Percentiles rank a stretch among this genome's conserved stretches.
Conservation (phyloP, 2,888 invertebrate species). For the Netelia inedita region DNA sequence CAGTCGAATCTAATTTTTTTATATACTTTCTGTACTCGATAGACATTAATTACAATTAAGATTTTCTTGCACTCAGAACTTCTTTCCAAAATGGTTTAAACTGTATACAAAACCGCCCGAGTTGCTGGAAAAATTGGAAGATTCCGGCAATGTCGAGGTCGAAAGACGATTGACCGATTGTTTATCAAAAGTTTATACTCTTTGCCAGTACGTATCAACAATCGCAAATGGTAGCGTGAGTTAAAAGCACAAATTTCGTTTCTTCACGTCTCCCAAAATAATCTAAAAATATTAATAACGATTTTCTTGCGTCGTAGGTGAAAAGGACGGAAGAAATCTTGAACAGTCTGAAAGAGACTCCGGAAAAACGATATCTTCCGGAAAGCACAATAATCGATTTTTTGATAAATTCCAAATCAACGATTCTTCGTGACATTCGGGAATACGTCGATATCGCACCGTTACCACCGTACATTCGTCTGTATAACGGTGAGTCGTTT, state of each 20-base stretch:
- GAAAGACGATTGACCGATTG: slow-evolving; percentile 73
- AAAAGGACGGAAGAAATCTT: slow-evolving; percentile 65
- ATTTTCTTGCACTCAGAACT: slow-evolving; percentile 70
- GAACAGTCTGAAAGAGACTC: slow-evolving; percentile 62
- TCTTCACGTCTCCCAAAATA: too few species aligned
- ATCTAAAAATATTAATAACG: neutral
- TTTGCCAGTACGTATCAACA: slow-evolving; percentile 74
- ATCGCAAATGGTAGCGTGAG: slow-evolving; percentile 67
- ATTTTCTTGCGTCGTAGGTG: slow-evolving; percentile 58
- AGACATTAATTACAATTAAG: neutral
- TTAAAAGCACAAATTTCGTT: too few species aligned
- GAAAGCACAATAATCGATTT: slow-evolving; percentile 77
- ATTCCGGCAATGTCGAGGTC: slow-evolving; percentile 42
- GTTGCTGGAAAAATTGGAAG: slow-evolving; percentile 72
- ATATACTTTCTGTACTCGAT: too few species aligned
- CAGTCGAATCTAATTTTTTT: too few species aligned
- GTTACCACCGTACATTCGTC: slow-evolving; percentile 64
- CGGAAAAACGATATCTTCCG: slow-evolving; percentile 72
- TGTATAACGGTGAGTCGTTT: slow-evolving; percentile 75
- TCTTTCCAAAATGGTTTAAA: slow-evolving; percentile 75
- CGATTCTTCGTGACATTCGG: slow-evolving; percentile 73
- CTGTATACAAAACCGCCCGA: slow-evolving; percentile 71
- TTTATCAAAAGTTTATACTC: slow-evolving; percentile 74
- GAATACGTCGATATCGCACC: slow-evolving; percentile 69
- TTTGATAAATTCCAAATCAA: slow-evolving; percentile 70